A percentile compares a stretch with the other conserved stretches of the same genome.
Conservation (phyloP, 2,888 invertebrate genomes). For the Glyphotaelius pellucidus region DNA sequence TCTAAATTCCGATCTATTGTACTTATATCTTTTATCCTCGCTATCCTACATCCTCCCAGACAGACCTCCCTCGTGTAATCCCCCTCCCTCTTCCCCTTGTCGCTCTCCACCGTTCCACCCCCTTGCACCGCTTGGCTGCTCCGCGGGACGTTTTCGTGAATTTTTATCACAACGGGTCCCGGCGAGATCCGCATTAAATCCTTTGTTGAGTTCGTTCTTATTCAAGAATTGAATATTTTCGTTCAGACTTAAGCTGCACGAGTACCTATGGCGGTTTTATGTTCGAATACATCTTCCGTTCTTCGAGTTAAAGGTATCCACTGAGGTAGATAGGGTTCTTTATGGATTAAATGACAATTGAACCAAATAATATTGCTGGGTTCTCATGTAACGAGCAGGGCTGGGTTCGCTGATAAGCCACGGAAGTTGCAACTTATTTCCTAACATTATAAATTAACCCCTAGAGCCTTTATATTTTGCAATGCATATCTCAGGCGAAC, state of each 20-base stretch:
- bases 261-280: neutral
- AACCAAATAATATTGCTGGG: neutral
- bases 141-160: neutral
- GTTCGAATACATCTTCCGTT: neutral
- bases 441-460: too few relatives aligned
- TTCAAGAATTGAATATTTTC: slow-evolving; percentile 2
- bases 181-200: neutral
- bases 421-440: neutral
- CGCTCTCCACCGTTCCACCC: neutral
- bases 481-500: too few relatives aligned
- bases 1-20: neutral
- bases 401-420: neutral
- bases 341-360: neutral
- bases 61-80: neutral
- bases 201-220: neutral
- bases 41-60: neutral
- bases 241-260: slow-evolving; percentile 2
- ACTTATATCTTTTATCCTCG: neutral
- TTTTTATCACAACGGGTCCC: neutral
- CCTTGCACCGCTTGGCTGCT: neutral
- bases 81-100: neutral
- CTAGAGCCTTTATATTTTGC: too few relatives aligned
- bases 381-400: neutral
- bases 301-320: neutral
- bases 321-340: neutral